Percentiles rank a stretch among this genome's conserved stretches.
These are phyloP conservation scores for Rhinoraja longicauda DNA, from an alignment of 2,797 vertebrate species.

Conservation along the genomic window DNA sequence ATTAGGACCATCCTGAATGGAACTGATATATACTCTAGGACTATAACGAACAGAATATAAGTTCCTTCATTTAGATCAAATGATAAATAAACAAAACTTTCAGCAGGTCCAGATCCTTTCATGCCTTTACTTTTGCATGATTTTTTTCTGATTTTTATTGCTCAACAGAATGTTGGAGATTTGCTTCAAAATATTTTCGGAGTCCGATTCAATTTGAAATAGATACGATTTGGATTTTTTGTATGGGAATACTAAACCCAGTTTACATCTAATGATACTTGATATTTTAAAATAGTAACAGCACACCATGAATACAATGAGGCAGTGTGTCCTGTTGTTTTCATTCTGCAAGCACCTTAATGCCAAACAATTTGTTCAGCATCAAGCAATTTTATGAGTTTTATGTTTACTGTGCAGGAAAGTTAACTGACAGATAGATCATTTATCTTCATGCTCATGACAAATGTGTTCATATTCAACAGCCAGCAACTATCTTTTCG, in stretches of 20 bases:
- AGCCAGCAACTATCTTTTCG: neutral
- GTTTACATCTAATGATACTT: neutral
- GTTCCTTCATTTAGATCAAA: neutral
- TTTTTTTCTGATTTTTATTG: neutral
- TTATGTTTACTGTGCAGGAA: neutral
- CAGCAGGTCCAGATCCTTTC: neutral
- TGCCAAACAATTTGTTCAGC: neutral
- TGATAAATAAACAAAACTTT: neutral
- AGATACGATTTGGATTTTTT: neutral
- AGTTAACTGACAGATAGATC: neutral
- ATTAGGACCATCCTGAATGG: neutral
- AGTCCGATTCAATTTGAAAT: neutral
- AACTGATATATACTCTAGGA: neutral
- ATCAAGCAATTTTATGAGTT: neutral
- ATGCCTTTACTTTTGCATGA: neutral
- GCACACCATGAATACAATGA: neutral
- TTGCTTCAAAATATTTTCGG: neutral
- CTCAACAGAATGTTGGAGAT: neutral
- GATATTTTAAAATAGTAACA: neutral
- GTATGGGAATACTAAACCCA: too few species aligned
- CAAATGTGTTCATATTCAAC: constrained; percentile 14
- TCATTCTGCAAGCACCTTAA: neutral
- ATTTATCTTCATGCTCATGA: neutral
- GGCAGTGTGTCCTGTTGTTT: neutral
- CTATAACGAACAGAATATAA: neutral